Evolutionary conservation across 1,140 invertebrate species (phyloP).

Genomic region (Luehdorfia chinensis): DNA sequence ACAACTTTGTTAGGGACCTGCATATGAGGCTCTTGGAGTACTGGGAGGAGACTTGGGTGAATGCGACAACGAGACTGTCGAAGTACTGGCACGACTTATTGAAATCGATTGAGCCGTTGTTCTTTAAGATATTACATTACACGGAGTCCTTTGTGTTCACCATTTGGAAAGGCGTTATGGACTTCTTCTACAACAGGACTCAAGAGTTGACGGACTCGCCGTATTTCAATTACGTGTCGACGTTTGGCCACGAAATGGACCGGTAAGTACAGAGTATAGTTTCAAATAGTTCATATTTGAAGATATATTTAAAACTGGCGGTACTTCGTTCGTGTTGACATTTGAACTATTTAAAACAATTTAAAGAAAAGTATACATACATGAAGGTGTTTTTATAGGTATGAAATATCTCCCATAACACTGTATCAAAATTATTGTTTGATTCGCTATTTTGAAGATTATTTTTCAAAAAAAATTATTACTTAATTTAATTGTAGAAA

Average conservation of each 20-base stretch:
- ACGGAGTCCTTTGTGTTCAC: constrained; percentile 85
- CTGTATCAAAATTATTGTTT: no score
- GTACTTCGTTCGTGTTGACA: no score
- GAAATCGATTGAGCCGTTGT: constrained; percentile 85
- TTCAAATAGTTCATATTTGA: not conserved
- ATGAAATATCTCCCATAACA: no score
- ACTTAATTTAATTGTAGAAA: no score
- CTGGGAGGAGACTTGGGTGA: constrained; percentile 84
- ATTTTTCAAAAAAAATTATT: no score
- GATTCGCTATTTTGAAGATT: no score
- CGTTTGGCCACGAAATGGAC: constrained; percentile 88
- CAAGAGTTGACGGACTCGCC: constrained; percentile 88
- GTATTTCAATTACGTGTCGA: constrained; percentile 86
- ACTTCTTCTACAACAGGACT: constrained; percentile 87
- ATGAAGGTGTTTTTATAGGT: no score
- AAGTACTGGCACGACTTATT: constrained; percentile 85
- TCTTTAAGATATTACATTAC: constrained; percentile 86
- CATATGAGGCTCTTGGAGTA: constrained; percentile 87
- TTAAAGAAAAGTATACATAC: no score
- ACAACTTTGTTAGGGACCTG: constrained; percentile 86
- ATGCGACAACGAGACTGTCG: constrained; percentile 78
- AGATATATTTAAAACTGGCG: not conserved
- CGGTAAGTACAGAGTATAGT: constrained; percentile 41
- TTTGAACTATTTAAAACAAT: no score
- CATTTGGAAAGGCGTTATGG: constrained; percentile 83